A percentile compares a stretch with the other conserved stretches of the same genome.
Conservation (phyloP, 2,888 invertebrate species). For the Macrosiphum euphorbiae region DNA sequence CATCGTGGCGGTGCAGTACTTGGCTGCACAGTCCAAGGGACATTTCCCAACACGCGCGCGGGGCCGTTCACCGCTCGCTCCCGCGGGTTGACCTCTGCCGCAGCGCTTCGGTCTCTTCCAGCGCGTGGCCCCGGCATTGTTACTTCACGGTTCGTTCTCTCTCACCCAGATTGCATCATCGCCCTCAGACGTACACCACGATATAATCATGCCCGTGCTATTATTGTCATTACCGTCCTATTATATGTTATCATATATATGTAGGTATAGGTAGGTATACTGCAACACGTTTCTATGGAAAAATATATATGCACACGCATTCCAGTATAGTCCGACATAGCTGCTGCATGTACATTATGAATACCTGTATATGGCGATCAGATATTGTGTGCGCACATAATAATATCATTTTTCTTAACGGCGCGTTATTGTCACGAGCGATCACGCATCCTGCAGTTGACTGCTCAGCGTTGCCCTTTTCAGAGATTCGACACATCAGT, state of each 20-base stretch:
- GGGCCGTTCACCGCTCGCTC: constrained; percentile 53
- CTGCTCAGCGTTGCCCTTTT: neutral
- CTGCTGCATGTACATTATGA: neutral
- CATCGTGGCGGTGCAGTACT: neutral
- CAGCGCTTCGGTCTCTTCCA: constrained; percentile 25
- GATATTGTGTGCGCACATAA: neutral
- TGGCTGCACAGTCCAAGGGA: constrained; percentile 35
- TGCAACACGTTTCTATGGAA: neutral
- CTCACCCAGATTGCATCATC: constrained; percentile 33
- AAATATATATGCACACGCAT: neutral
- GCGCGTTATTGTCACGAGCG: neutral
- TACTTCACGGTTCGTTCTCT: constrained; percentile 52
- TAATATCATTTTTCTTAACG: neutral
- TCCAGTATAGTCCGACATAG: neutral
- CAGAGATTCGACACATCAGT: neutral
- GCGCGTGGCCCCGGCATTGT: constrained; percentile 43
- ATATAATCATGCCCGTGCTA: neutral
- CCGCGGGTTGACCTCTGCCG: constrained; percentile 34
- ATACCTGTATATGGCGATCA: neutral
- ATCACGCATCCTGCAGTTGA: neutral
- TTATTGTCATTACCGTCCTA: neutral
- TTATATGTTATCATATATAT: neutral
- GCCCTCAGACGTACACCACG: neutral
- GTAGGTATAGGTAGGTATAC: neutral
- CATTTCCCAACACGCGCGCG: constrained; percentile 44